Base-by-base conservation (phyloP, 2,888 invertebrate genomes). In the Orthosia gothica region DNA sequence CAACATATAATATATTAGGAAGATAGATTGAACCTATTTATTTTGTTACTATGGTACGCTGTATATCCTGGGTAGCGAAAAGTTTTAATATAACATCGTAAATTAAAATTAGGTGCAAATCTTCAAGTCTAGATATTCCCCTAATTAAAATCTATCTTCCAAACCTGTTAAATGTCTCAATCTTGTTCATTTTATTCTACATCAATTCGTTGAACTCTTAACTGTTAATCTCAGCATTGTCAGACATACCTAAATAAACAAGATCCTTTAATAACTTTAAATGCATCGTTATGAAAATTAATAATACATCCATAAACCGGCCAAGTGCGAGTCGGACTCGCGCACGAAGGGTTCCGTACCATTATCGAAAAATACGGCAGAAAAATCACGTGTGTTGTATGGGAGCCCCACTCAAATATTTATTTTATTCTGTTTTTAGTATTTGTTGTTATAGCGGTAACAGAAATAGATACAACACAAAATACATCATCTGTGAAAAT, bases 111-210 rank as follows among this genome's bases (percentile, higher is more conserved):
- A 32, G 32, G 9, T n/a, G n/a, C 23, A 15, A 18, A n/a, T 50
- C 5, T 49, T n/a, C 5, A 58, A n/a, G 49, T 50, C 23, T 58
- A 71, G 16, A 45, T 7, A 26, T 18, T 45, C 20, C 32, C 13
- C 15, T 18, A 23, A 49, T 40, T 23, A 49, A 63, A 32, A 32
- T 11, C 5, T 16, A 16, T n/a, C 7, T 49, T 23, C 1, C 11
- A 40, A 40, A 76, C 26, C 20, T 20, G 16, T 16, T 18, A 16
- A 75, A 64, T 73, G 13, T 20, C n/a, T 66, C 9, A 4, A 32
- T 16, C 5, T 32, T 32, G 59, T 32, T 72, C 64, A 77, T 52
- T 18, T 64, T 3, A 52, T 47, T 63, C 50, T 20, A 26, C 23
- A 20, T 55, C 5, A 65, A 20, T 16, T 58, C 45, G 3, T 40